Base-by-base conservation (phyloP, 2,888 invertebrate species). In the Taenaris catops region DNA sequence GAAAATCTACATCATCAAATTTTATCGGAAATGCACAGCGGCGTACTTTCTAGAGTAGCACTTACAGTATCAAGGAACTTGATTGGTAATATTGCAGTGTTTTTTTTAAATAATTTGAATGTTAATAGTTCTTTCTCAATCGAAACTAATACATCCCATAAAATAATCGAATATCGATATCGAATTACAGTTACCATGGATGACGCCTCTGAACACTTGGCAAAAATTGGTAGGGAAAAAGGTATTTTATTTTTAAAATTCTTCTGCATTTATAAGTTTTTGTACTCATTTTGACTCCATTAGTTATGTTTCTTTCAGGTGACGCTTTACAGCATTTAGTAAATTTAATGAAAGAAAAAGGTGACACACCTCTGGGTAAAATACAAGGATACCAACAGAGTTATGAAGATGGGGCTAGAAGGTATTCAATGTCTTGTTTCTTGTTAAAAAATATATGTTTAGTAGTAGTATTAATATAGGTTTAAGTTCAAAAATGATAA, bases 351-450 rank as follows among this genome's bases (percentile, higher is more conserved):
- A 67, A 64, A 26, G 57, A 63, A 4, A 55, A 72, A 38, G 75
- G 70, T 0, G 57, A 65, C 0, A 35, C 44, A 1, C 52, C 58
- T 1, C 52, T 79, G 3, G 75, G 47, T 0, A 41, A 51, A 3
- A 41, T 75, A 16, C 75, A 75, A 51, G 76, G 75, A 5, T 71
- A 75, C 40, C 48, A 57, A 4, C 75, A 75, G 43, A 58, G 56
- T 8, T 68, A 68, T 38, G 27, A 18, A 1, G 70, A 71, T 25
- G 76, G 57, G 0, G 78, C 75, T 2, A 51, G 56, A 37, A 66
- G 76, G 78, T n/a, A n/a, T n/a, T n/a, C n/a, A n/a, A n/a, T n/a
- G n/a, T n/a, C n/a, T n/a, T n/a, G n/a, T n/a, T n/a, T n/a, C n/a
- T n/a, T n/a, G n/a, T n/a, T n/a, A n/a, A n/a, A n/a, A n/a, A n/a